Conservation (phyloP, 2,888 invertebrate species). For the Erebia aethiops region DNA sequence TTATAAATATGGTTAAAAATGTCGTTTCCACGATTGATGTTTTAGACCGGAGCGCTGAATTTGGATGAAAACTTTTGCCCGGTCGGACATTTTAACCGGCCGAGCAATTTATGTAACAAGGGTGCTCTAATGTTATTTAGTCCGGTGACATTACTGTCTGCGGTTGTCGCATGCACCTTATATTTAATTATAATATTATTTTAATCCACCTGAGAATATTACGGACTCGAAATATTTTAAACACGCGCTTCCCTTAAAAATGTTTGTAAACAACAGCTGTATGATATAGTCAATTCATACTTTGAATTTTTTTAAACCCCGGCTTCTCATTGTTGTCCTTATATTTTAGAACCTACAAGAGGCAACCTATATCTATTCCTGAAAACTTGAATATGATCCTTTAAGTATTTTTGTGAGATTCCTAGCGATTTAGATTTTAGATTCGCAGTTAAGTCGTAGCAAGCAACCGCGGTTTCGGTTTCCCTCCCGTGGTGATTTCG, state of each 20-base stretch:
- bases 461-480: too few species aligned
- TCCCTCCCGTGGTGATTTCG: too few species aligned
- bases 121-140: constrained; percentile 79
- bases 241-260: constrained; percentile 40
- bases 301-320: too few species aligned
- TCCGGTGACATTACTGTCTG: constrained; percentile 71
- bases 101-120: constrained; percentile 77
- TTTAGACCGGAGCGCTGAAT: constrained; percentile 63
- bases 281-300: too few species aligned
- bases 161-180: constrained; percentile 63
- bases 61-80: constrained; percentile 68
- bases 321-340: too few species aligned
- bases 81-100: constrained; percentile 56
- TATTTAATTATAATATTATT: constrained; percentile 73
- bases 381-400: too few species aligned
- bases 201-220: constrained; percentile 50
- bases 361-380: too few species aligned
- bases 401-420: too few species aligned
- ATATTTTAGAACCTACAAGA: too few species aligned
- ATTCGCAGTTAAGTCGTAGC: too few species aligned
- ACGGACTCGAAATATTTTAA: not conserved
- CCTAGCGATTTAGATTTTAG: too few species aligned
- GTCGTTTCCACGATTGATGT: constrained; percentile 59
- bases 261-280: not conserved
- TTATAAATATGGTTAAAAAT: constrained; percentile 5